Conservation (phyloP, 2,113 vertebrate genomes). For the Danio rerio region DNA sequence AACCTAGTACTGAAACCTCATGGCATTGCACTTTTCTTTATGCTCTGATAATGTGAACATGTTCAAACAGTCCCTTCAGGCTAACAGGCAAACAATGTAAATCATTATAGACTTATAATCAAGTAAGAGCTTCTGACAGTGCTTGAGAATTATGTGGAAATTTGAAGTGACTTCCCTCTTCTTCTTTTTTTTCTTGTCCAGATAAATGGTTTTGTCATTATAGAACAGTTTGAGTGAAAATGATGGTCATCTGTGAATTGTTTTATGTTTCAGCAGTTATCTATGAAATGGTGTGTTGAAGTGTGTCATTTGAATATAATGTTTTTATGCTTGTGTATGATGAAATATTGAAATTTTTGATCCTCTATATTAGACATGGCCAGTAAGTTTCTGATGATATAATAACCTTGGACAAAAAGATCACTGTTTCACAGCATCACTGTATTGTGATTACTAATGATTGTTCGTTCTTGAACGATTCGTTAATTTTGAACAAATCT, state of each 20-base stretch:
- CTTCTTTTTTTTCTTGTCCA: background rate
- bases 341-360: slow-evolving; percentile 69
- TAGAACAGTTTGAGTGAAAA: background rate
- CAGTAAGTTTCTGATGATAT: too few relatives aligned
- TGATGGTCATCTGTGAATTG: background rate
- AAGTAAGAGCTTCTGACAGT: background rate
- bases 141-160: too few relatives aligned
- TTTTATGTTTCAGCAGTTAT: slow-evolving; percentile 39
- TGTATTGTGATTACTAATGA: too few relatives aligned
- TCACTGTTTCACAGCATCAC: too few relatives aligned
- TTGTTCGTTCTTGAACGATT: too few relatives aligned
- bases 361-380: too few relatives aligned
- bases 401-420: too few relatives aligned
- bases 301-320: slow-evolving; percentile 69
- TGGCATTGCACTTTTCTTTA: background rate
- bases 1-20: background rate
- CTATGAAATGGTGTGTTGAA: slow-evolving; percentile 42
- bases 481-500: too few relatives aligned
- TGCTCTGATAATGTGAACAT: slow-evolving; percentile 9
- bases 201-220: background rate
- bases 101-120: slow-evolving; percentile 2
- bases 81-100: background rate
- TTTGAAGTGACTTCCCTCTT: too few relatives aligned
- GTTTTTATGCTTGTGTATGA: slow-evolving; percentile 60
- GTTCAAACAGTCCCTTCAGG: background rate